Conservation (phyloP, 2,888 invertebrate species). For the Dolichomitus sp. region DNA sequence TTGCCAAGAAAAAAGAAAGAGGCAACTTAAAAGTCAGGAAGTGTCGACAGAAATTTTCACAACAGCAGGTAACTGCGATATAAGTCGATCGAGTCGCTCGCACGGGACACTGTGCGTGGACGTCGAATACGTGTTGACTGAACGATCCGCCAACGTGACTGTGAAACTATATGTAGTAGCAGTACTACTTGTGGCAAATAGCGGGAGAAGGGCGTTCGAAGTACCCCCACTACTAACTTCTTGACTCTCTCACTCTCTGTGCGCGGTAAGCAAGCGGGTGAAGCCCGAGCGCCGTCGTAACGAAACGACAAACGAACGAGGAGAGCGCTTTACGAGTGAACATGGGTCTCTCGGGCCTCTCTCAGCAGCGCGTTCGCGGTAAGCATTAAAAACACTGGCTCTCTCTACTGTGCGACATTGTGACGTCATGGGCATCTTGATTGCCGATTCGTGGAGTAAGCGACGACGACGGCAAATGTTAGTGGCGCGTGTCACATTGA, state of each 20-base stretch:
- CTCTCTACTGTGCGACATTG: conserved; percentile 11
- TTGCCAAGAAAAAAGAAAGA: not conserved
- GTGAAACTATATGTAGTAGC: conserved; percentile 78
- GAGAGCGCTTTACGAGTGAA: not conserved
- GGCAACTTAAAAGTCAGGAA: not conserved
- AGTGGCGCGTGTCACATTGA: conserved; percentile 37
- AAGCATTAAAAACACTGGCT: not conserved
- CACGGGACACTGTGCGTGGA: conserved; percentile 10
- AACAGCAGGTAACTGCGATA: not conserved
- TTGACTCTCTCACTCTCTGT: not conserved
- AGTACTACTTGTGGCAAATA: conserved; percentile 64
- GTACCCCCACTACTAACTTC: conserved; percentile 48
- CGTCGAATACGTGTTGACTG: conserved; percentile 76
- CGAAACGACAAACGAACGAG: not conserved
- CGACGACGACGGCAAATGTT: conserved; percentile 67
- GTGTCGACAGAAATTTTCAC: not conserved
- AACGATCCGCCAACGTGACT: conserved; percentile 80
- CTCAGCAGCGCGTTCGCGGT: not conserved
- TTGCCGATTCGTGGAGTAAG: conserved; percentile 78
- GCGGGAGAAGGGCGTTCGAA: conserved; percentile 44
- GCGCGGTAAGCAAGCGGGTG: not conserved
- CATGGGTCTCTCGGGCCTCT: not conserved
- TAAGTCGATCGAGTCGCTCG: not conserved
- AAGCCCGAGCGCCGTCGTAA: conserved; percentile 6
- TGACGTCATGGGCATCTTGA: conserved; percentile 82